phyloP scores from a whole-genome alignment of 2,113 vertebrate genomes.

The Colaptes auratus region DNA sequence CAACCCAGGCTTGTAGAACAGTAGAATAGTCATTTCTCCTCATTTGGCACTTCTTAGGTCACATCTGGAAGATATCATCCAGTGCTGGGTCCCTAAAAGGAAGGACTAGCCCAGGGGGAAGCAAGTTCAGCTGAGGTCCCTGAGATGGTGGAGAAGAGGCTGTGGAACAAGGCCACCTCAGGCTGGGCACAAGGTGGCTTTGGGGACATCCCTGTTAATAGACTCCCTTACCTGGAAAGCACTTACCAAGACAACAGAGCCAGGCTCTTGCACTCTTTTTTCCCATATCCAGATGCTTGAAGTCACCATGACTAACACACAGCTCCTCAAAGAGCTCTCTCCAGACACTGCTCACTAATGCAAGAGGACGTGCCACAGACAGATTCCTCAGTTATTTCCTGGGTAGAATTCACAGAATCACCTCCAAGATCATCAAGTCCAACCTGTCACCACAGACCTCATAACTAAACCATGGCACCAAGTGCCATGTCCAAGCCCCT shows the following conservation, averaged over 20 bases:
- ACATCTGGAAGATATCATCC: background rate
- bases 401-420: no score
- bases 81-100: accelerated
- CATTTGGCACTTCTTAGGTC: background rate
- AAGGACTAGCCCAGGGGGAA: accelerated
- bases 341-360: background rate
- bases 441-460: no score
- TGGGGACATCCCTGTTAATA: background rate
- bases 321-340: background rate
- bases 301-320: accelerated
- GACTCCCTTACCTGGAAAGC: background rate
- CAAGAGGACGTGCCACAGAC: background rate
- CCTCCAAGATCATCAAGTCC: no score
- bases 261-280: background rate
- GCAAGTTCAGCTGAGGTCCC: background rate
- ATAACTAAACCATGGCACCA: no score
- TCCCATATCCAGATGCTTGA: background rate
- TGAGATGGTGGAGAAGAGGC: accelerated
- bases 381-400: background rate
- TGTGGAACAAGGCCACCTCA: background rate
- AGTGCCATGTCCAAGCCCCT: no score
- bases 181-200: background rate
- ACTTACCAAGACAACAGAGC: background rate
- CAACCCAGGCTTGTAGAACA: background rate
- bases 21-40: no score